phyloP scores from a whole-genome alignment of 2,888 invertebrate species.

The Drosophila prolongata region DNA sequence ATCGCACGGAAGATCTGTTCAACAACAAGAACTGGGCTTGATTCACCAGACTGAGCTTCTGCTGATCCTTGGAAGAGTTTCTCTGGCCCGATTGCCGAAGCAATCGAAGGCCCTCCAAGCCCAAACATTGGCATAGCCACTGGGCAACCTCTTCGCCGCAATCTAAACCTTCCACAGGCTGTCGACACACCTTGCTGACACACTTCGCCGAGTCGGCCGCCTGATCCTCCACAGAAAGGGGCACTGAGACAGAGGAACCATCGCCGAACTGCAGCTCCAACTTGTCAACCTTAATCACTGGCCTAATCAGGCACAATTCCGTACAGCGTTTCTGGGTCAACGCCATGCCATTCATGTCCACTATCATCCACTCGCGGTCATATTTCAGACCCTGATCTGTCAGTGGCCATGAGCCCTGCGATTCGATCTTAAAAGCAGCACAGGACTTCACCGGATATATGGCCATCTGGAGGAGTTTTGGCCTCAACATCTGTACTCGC shows the following conservation, averaged over 20 bases:
- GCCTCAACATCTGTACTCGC: slow-evolving; percentile 65
- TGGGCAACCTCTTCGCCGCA: slow-evolving; percentile 92
- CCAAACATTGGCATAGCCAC: slow-evolving; percentile 92
- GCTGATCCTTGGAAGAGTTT: slow-evolving; percentile 44
- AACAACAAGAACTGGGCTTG: slow-evolving; percentile 94
- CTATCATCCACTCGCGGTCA: slow-evolving; percentile 97
- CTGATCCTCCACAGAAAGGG: slow-evolving; percentile 84
- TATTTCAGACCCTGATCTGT: slow-evolving; percentile 91
- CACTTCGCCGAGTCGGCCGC: slow-evolving; percentile 85
- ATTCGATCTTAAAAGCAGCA: slow-evolving; percentile 89
- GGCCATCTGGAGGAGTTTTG: slow-evolving; percentile 85
- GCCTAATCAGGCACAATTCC: slow-evolving; percentile 91
- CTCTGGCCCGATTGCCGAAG: slow-evolving; percentile 86
- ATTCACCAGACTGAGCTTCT: slow-evolving; percentile 89
- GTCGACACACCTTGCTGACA: slow-evolving; percentile 94
- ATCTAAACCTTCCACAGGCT: slow-evolving; percentile 91
- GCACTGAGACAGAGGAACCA: slow-evolving; percentile 84
- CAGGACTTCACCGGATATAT: slow-evolving; percentile 97
- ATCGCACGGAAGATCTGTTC: slow-evolving; percentile 90
- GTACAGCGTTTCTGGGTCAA: slow-evolving; percentile 95
- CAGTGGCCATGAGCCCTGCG: slow-evolving; percentile 88
- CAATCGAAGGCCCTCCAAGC: slow-evolving; percentile 88
- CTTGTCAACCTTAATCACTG: slow-evolving; percentile 88
- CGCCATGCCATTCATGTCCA: slow-evolving; percentile 91
- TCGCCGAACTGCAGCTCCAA: slow-evolving; percentile 88